Base-by-base conservation (phyloP, 2,113 vertebrate species). In the Cnemophilus loriae region DNA sequence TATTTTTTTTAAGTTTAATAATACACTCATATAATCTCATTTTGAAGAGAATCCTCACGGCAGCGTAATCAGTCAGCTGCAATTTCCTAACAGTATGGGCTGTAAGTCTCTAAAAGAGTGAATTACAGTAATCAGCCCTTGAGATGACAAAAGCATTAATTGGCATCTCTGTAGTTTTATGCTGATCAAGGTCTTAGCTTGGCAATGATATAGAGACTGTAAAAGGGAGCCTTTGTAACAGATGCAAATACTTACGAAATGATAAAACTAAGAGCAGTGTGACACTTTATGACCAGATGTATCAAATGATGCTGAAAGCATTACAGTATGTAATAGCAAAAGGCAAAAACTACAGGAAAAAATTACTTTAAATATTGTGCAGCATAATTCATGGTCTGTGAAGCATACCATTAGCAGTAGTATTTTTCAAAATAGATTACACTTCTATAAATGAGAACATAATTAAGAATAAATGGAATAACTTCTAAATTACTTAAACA, bases 141-240 rank as follows among this genome's bases (percentile, higher is more conserved):
- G 61, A 49, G 69, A 98, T 95, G 90, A 97, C 95, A 98, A 98
- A 98, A 95, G 95, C 93, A 83, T 97, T 97, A 97, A 98, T 97
- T 93, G 95, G 93, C 92, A 96, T 96, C 96, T 92, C 88, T 93
- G 53, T 81, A 86, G 94, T 81, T 97, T 97, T 89, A 95, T 57
- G 6, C 73, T 95, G 92, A 97, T 94, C 92, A 92, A 93, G 86
- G 83, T 94, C 95, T 97, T 94, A 95, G 91, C 94, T 91, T 96
- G 86, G 83, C 77, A 96, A 89, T 64, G 74, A 79, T 80, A 89
- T 33, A 87, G 78, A 97, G 88, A 96, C 80, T 84, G 85, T 73
- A 95, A 95, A 97, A 97, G 89, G 52, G 41, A 95, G 35, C 70
- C 75, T 96, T 96, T 65, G 7, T 91, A 97, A 96, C 5, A 74